A percentile compares a stretch with the other conserved stretches of the same genome.
Conservation (phyloP, 2,888 invertebrate species). For the Drosophila ustulata region DNA sequence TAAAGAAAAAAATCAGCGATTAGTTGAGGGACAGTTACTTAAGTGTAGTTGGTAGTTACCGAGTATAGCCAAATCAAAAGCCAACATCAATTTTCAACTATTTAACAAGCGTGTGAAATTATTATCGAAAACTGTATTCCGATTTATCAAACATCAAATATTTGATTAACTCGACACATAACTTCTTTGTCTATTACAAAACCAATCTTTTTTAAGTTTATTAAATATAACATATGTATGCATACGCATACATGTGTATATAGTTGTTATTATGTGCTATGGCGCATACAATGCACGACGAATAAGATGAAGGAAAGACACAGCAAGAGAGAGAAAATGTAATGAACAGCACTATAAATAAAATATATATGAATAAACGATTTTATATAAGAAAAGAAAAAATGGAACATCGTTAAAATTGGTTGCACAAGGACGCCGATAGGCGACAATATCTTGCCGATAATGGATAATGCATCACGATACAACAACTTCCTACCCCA, state of each 20-base stretch:
- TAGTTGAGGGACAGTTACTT: conserved; percentile 46
- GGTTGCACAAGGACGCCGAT: conserved; percentile 38
- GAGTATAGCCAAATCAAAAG: conserved; percentile 12
- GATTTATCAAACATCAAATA: no score
- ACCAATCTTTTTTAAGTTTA: not conserved
- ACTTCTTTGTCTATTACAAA: not conserved
- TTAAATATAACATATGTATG: not conserved
- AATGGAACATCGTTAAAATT: conserved; percentile 22
- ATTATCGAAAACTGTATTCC: conserved; percentile 7
- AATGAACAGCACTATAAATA: conserved; percentile 30
- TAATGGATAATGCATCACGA: conserved; percentile 49
- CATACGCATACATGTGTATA: no score
- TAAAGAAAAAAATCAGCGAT: conserved; percentile 37
- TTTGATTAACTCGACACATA: no score
- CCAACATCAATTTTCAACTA: conserved; percentile 15
- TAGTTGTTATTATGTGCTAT: conserved; percentile 21
- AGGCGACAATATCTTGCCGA: conserved; percentile 49
- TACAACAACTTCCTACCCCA: not conserved
- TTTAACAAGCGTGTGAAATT: conserved; percentile 10
- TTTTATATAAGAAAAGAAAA: not conserved
- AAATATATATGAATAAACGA: conserved; percentile 6
- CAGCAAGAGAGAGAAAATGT: not conserved
- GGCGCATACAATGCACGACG: conserved; percentile 10
- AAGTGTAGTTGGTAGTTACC: conserved; percentile 23
- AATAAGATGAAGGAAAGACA: not conserved